Percentiles rank a stretch among this genome's conserved stretches.
Evolutionary conservation across 2,888 invertebrate species (phyloP).

Genomic region (Hirtodrosophila alboralis): DNA sequence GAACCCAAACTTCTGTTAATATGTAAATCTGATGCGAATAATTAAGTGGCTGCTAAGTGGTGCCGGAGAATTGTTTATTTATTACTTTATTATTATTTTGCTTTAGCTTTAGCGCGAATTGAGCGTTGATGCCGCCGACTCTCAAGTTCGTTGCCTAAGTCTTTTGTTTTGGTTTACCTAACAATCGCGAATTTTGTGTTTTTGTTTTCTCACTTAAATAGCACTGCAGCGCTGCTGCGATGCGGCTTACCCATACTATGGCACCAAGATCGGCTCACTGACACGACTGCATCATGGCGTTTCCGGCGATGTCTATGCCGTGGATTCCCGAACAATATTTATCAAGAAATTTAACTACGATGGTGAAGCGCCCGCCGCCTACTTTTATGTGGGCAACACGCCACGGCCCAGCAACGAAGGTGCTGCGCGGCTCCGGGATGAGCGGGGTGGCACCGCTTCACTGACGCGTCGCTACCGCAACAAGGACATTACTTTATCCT

Average conservation of each 20-base stretch:
- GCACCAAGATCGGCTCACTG: constrained; percentile 91
- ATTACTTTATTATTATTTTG: constrained; percentile 51
- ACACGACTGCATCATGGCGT: constrained; percentile 93
- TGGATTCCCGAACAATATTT: constrained; percentile 93
- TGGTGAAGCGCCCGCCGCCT: constrained; percentile 96
- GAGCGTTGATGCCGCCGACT: constrained; percentile 16
- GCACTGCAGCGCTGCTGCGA: constrained; percentile 64
- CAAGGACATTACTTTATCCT: constrained; percentile 91
- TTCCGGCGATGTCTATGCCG: constrained; percentile 93
- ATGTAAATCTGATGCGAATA: constrained; percentile 58
- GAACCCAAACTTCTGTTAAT: constrained; percentile 43
- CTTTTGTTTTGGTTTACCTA: constrained; percentile 70
- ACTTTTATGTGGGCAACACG: constrained; percentile 93
- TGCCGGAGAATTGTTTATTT: constrained; percentile 52
- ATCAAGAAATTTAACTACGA: constrained; percentile 95
- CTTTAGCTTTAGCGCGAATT: constrained; percentile 25
- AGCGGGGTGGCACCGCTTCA: constrained; percentile 91
- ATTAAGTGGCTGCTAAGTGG: constrained; percentile 61
- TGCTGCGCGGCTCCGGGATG: constrained; percentile 90
- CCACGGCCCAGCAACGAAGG: constrained; percentile 89
- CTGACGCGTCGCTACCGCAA: constrained; percentile 90
- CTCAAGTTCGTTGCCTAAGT: constrained; percentile 78
- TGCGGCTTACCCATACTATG: constrained; percentile 87
- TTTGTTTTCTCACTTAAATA: constrained; percentile 39
- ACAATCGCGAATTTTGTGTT: constrained; percentile 22